Evolutionary conservation across 2,888 invertebrate genomes (phyloP), one percentile per base, ranked within the genome.

Genomic region (Aphrophora alni): DNA sequence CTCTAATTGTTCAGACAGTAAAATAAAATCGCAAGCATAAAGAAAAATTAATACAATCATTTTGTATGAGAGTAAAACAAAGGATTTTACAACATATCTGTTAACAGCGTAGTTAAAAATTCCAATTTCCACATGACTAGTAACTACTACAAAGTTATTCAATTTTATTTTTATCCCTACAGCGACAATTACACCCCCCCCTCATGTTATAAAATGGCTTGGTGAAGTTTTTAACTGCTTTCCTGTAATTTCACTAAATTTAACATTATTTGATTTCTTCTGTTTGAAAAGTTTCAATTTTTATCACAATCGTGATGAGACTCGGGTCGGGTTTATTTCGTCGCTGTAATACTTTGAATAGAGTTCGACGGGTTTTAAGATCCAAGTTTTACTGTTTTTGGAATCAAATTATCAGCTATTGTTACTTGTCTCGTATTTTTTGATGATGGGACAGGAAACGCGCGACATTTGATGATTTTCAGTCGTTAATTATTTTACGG

Each of bases 21-120:
- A 5, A 59, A 59, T 59, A 59, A 59, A 59, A 21, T 33, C 33
- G 8, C 33, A 5, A 33, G 8, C 33, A 33, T 33, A 33, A 33
- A 59, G 44, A 44, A 44, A n/a, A 59, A 59, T 59, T 59, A 59
- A 59, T 59, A 59, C n/a, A 59, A 59, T 44, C 59, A 21, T 59
- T 59, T 59, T 59, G 21, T n/a, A 59, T 59, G 12, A 12, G 21
- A n/a, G 5, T 59, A 59, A 59, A 59, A 59, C 59, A 59, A 59
- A 59, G 21, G 21, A 10, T n/a, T 59, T 59, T 59, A 59, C 59
- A 59, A 59, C 59, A 3, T 59, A 21, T 59, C 59, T 21, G 59
- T 44, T 44, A 44, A 44, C 44, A 17, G 44, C 12, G 44, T 17
- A 8, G 44, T 44, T 44, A 44, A 44, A 44, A 44, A 44, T 44